These are phyloP conservation scores for Galeopsomyia nigrocyanea DNA, from an alignment of 2,888 invertebrate species.

Conservation along the genomic window DNA sequence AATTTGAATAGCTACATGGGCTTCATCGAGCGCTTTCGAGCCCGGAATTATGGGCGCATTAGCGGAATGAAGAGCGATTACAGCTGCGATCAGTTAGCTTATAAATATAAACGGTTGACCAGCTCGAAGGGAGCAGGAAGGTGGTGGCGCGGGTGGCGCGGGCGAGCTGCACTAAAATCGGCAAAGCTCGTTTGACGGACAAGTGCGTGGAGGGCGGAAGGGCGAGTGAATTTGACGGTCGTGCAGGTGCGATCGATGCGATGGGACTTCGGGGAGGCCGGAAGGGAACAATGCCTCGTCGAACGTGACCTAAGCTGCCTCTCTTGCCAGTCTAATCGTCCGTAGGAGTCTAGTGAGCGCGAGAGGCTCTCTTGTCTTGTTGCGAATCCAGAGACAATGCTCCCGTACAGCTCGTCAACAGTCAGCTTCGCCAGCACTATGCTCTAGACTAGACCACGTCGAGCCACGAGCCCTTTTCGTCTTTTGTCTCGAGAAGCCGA, in stretches of 20 bases:
- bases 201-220: background rate
- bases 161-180: slow-evolving; percentile 1
- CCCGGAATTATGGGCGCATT: background rate
- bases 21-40: background rate
- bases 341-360: slow-evolving; percentile 26
- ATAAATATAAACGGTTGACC: no score
- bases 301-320: slow-evolving; percentile 44
- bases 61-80: no score
- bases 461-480: background rate
- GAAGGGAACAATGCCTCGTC: slow-evolving; percentile 46
- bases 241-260: slow-evolving; percentile 19
- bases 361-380: no score
- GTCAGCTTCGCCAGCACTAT: no score
- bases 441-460: no score
- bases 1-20: no score
- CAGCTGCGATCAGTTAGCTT: no score
- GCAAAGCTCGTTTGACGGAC: background rate
- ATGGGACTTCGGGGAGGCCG: slow-evolving; percentile 26
- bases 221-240: background rate
- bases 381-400: slow-evolving; percentile 6
- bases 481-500: background rate
- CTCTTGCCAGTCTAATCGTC: slow-evolving; percentile 28
- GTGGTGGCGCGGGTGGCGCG: background rate
- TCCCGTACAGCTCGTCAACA: no score
- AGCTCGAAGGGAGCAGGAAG: background rate